Evolutionary conservation across 2,888 invertebrate species (phyloP).

Genomic region (Megaustenia siamemsis): DNA sequence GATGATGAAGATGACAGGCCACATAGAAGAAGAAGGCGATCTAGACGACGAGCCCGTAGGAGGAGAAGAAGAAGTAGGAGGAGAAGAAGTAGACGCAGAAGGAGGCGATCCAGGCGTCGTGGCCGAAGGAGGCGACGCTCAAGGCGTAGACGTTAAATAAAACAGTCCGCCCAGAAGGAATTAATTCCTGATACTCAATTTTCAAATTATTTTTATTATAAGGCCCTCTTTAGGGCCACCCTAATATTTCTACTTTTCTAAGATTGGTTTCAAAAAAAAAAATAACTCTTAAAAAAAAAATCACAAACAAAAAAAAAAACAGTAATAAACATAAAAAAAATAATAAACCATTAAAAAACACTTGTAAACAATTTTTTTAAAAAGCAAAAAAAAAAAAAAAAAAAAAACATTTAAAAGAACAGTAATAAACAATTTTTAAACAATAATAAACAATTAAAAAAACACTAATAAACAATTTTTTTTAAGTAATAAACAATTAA

Average conservation of each 20-base stretch:
- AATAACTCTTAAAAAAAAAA: neutral
- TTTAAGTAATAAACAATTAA: no score
- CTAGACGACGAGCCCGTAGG: neutral
- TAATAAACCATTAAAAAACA: neutral
- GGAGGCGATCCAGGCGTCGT: constrained; percentile 8
- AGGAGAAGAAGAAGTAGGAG: neutral
- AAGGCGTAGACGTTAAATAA: neutral
- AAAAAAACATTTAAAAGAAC: no score
- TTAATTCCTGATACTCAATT: neutral
- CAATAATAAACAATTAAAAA: no score
- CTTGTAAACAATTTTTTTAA: no score
- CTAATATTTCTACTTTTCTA: constrained; percentile 1
- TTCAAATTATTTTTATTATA: constrained; percentile 1
- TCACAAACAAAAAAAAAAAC: no score
- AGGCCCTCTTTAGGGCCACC: constrained; percentile 37
- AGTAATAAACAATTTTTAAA: no score
- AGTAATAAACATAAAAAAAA: no score
- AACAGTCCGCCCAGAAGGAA: neutral
- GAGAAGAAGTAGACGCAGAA: constrained; percentile 20
- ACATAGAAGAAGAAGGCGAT: neutral
- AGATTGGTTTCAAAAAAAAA: neutral
- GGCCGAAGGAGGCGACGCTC: neutral
- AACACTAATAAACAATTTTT: no score
- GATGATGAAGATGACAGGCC: constrained; percentile 24
- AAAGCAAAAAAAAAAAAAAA: no score